Evolutionary conservation across 2,113 vertebrate species (phyloP), one percentile per base, ranked within the genome.

Genomic region (Machaerirhynchus nigripectus): DNA sequence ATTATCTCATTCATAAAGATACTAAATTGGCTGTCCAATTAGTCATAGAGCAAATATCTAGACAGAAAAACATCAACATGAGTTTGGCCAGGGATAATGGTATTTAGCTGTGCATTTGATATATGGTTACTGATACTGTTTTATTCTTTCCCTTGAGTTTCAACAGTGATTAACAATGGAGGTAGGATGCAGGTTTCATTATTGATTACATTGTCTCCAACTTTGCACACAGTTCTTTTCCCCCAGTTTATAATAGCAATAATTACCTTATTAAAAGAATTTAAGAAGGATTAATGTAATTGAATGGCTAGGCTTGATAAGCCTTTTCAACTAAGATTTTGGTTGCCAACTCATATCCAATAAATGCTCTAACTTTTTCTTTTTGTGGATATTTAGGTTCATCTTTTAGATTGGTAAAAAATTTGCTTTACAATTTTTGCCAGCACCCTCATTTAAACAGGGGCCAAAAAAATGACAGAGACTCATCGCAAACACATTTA

Each of bases 121-220:
- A 79, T 57, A 85, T 74, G n/a, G 19, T 70, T 89, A 77, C 37
- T 63, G 52, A 87, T 84, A 55, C 11, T 44, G 13, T 23, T 93
- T 93, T 87, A 80, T 79, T 93, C 47, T 53, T 65, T 90, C 69
- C 69, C 89, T 95, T 64, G 87, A 84, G 80, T 89, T 96, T 93
- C 63, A 81, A 55, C 37, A 87, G 27, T 84, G 69, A 93, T 86
- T 94, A 75, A 73, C 80, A 92, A 84, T 71, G 20, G 23, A 77
- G 30, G 42, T 7, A 91, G 50, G 37, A 91, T 79, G 39, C 46
- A 84, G 37, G 39, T 64, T 88, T 82, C 42, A 33, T 76, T 95
- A 95, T 56, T 91, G 92, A 93, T 96, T 93, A 70, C 50, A 52
- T 60, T 87, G 49, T 80, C 60, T 91, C 46, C 22, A 85, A 40